Evolutionary conservation across 2,888 invertebrate species (phyloP).

Genomic region (Rhamnusium bicolor): DNA sequence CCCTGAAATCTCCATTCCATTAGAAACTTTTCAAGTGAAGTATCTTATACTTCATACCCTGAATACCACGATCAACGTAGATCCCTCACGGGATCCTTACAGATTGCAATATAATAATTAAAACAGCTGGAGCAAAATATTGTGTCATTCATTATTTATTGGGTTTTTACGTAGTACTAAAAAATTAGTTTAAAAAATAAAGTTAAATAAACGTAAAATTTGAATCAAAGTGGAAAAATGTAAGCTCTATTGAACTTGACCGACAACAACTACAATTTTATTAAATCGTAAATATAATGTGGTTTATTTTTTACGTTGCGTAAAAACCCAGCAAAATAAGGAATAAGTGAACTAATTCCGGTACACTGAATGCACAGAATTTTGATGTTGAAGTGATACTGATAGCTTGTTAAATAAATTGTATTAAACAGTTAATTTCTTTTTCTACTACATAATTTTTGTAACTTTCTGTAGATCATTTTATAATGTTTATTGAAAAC

Average conservation of each 20-base stretch:
- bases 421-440: too few species aligned
- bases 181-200: neutral
- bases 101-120: too few species aligned
- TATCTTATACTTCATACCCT: too few species aligned
- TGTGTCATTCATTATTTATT: neutral
- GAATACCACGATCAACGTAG: too few species aligned
- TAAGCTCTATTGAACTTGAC: neutral
- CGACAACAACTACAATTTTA: neutral
- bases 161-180: neutral
- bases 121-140: neutral
- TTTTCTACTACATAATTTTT: too few species aligned
- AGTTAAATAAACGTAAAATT: neutral
- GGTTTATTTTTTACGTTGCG: neutral
- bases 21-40: too few species aligned
- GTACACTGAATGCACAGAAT: neutral
- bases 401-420: too few species aligned
- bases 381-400: too few species aligned
- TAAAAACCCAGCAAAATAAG: neutral
- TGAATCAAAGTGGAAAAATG: neutral
- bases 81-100: too few species aligned
- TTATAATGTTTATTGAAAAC: too few species aligned
- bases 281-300: neutral
- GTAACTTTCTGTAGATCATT: too few species aligned
- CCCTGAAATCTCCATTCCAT: too few species aligned
- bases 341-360: neutral